Conservation (phyloP, 2,888 invertebrate species). For the Drosophila pegasa region DNA sequence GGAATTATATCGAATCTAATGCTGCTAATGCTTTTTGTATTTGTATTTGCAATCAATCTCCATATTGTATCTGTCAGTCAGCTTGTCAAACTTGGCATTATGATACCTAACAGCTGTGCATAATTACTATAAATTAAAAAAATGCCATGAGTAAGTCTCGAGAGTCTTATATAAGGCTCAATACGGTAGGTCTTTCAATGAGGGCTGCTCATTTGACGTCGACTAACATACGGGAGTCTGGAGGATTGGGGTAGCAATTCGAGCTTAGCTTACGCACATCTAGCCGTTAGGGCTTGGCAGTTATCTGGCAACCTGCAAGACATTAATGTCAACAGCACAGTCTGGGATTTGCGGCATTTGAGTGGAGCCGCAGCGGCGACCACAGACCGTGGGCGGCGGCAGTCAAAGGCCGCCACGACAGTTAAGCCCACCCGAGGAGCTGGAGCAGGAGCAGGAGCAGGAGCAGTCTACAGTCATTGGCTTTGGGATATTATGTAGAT, state of each 20-base stretch:
- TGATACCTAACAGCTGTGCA: background rate
- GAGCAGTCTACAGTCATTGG: constrained; percentile 19
- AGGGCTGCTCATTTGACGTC: background rate
- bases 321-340: constrained; percentile 38
- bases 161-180: background rate
- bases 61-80: background rate
- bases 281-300: background rate
- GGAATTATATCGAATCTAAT: background rate
- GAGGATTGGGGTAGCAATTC: background rate
- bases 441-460: constrained; percentile 11
- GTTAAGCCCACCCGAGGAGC: constrained; percentile 45
- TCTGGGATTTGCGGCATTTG: constrained; percentile 42
- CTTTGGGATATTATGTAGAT: constrained; percentile 31
- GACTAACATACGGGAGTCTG: background rate
- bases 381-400: constrained; percentile 14
- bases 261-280: constrained; percentile 2
- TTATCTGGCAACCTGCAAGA: constrained; percentile 27
- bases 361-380: constrained; percentile 24
- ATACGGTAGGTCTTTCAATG: background rate
- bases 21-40: background rate
- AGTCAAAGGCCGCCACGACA: constrained; percentile 23
- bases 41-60: background rate
- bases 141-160: background rate
- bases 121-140: background rate
- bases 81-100: background rate